Base-by-base conservation (phyloP, 2,113 vertebrate species). In the Struthio camelus region DNA sequence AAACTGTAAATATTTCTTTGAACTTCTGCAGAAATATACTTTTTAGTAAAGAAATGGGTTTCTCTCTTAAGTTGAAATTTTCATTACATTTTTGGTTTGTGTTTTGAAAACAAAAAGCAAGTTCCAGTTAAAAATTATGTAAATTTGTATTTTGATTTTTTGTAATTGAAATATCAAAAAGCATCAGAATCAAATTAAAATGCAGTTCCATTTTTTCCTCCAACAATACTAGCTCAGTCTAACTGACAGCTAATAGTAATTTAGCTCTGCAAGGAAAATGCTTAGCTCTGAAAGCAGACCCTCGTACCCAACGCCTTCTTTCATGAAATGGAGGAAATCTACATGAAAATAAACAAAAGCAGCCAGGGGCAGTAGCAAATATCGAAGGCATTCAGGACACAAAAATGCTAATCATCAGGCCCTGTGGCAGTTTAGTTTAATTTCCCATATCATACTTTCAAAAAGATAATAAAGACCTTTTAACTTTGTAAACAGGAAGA, bases 121-220 rank as follows among this genome's bases (percentile, higher is more conserved):
- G 69, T 70, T 81, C 71, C 51, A 64, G 27, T 44, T 75, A 71
- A 72, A 66, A 32, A 59, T 11, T 9, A 64, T 5, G 1, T 71
- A 59, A 16, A 32, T 10, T 71, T 95, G 70, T 4, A 53, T 77
- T 93, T 23, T 18, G n/a, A 36, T 34, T 76, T 14, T 54, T 46
- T 59, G 9, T 76, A 89, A 87, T 61, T 69, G 54, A 91, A 77
- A 83, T 85, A 81, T 85, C 87, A 95, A 80, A 87, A 96, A 90
- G 61, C 36, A 82, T 87, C 81, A 96, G 62, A 87, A 64, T 77
- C 84, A 91, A 94, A 73, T 44, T 30, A 23, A 82, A 65, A 89
- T 53, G 40, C 24, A 25, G 1, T 73, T 90, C 50, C 50, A 73
- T 30, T 72, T 91, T 77, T 93, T 87, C 59, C 87, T 89, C 77